Base-by-base conservation (phyloP, 2,113 vertebrate genomes). In the Lepisosteus oculatus region DNA sequence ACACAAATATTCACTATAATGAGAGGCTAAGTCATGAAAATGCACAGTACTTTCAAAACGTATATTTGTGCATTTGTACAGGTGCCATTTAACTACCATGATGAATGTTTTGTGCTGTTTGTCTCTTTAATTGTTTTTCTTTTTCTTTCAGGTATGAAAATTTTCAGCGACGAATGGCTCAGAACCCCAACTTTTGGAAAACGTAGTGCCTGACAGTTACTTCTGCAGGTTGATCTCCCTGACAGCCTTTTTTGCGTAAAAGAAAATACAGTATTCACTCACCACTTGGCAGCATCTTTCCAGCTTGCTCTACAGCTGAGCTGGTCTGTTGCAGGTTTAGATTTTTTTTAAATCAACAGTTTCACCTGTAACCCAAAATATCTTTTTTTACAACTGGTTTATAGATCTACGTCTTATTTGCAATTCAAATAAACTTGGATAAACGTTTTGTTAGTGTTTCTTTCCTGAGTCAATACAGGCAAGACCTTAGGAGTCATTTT, bases 121-220 rank as follows among this genome's bases (percentile, higher is more conserved):
- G 47, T 51, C 5, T 3, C 3, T 64, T 44, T 9, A 54, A 6
- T 15, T 8, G 11, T 11, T 11, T 71, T 45, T 54, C 3, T 59
- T 72, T 54, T 17, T 4, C 17, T 9, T 65, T 8, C 80, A 96
- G 97, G 97, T 99, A 98, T 82, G 95, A 99, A 76, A 99, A 95
- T 87, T 98, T 98, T 87, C 95, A 97, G 85, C 93, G 97, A 80
- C 87, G 95, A 79, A 81, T 99, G 90, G 85, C 88, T 72, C 96
- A 99, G 90, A 98, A 99, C 81, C 97, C 96, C 8, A 93, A 95
- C 81, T 99, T 96, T 84, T 98, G 97, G 97, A 98, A 95, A 86
- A 95, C 85, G 85, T 92, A 81, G 86, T 51, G 9, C 9, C 5
- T 51, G 47, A 9, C 29, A 51, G 5, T 51, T 51, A 6, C 9